Evolutionary conservation across 1,140 invertebrate genomes (phyloP), one percentile per base, ranked within the genome.

Genomic region (Polypedilum vanderplanki): DNA sequence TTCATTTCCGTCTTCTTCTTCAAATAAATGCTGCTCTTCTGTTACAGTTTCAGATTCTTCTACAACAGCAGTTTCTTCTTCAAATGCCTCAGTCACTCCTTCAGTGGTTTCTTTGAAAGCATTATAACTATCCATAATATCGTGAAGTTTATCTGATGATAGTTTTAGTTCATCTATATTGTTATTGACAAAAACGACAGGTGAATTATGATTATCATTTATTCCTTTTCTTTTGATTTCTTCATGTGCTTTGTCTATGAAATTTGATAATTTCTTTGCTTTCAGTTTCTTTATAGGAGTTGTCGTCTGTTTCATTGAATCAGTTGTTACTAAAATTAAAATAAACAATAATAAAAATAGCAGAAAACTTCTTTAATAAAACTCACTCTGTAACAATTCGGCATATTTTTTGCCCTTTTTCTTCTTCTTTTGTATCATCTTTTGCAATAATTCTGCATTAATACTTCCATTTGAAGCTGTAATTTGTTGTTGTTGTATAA

Each of bases 271-370:
- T 79, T 90, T 87, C 75, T 84, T 81, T 1, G 88, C 85, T 79
- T 85, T 87, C 12, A 91, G 80, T 77, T 88, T 90, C 76, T 86
- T 87, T 3, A 91, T 86, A 8, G 85, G 82, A 17, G 90, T 87
- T 79, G 88, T 89, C 46, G 84, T 86, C 80, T 90, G 87, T 74
- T 80, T 88, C 78, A 87, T 87, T 5, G 81, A 83, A 17, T 83
- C 80, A 41, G 88, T 83, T 41, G 86, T 88, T 64, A 91, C 90
- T 91, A 81, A 76, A 81, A 79, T 15, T 41, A 76, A 76, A 75
- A 22, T 20, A 75, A 73, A 22, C 7, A 70, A 76, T 70, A 46
- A 18, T 74, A 75, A 57, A 76, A 74, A 9, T 3, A 41, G 2
- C 73, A 77, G 75, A 41, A 74, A 74, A 9, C 73, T 46, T 46